Evolutionary conservation across 2,797 vertebrate genomes (phyloP).

Genomic region (Schizothorax lantsangensis): DNA sequence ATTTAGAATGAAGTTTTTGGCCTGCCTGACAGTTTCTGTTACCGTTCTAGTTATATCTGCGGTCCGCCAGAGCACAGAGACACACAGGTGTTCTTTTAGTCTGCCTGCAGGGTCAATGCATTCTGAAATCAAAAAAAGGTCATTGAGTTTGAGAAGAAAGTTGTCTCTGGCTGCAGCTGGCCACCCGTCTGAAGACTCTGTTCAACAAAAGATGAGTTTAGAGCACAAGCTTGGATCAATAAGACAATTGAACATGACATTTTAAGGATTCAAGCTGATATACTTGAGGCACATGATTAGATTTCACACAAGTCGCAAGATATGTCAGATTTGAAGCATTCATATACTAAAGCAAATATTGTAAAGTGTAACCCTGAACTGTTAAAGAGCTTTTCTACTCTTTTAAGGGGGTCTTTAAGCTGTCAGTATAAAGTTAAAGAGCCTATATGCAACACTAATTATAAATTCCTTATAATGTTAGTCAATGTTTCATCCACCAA

Average conservation of each 20-base stretch:
- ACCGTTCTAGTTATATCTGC: conserved; percentile 13
- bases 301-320: background rate
- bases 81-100: background rate
- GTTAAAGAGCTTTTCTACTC: background rate
- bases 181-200: background rate
- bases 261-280: conserved; percentile 5
- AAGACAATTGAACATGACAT: conserved; percentile 1
- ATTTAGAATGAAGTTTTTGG: conserved; percentile 15
- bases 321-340: background rate
- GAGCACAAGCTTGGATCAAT: conserved; percentile 22
- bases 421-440: background rate
- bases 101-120: conserved; percentile 1
- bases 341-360: background rate
- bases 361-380: background rate
- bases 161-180: background rate
- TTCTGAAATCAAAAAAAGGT: conserved; percentile 28
- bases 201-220: conserved; percentile 3
- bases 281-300: background rate
- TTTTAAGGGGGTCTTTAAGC: background rate
- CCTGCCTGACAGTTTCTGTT: conserved; percentile 13
- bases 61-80: background rate
- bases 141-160: conserved; percentile 9
- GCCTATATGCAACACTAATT: background rate
- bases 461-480: background rate
- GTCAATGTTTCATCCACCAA: background rate